phyloP scores from a whole-genome alignment of 2,113 vertebrate genomes.

The Stomatorhinus ivindoensis region DNA sequence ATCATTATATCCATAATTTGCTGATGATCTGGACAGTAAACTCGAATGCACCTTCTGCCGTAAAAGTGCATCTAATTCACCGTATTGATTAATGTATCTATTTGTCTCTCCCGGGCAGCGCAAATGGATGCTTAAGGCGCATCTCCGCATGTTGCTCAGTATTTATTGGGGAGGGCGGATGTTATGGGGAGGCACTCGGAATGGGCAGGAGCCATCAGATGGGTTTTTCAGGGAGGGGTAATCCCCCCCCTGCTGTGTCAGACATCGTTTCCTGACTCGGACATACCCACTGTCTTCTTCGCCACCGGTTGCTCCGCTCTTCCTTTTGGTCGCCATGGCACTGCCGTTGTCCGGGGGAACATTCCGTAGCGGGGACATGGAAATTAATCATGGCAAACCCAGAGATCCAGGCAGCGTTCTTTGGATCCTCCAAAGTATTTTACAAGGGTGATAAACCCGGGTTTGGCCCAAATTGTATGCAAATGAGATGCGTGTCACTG shows the following conservation, averaged over 20 bases:
- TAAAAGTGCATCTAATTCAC: conserved; percentile 3
- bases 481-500: conserved; percentile 10
- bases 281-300: not conserved
- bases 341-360: not conserved
- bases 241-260: not conserved
- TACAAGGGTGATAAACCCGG: not conserved
- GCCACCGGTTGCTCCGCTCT: not conserved
- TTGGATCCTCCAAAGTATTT: not conserved
- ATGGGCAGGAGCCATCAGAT: not conserved
- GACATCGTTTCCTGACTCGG: not conserved
- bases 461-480: not conserved
- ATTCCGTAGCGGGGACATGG: not conserved
- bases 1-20: conserved; percentile 17
- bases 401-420: not conserved
- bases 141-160: not conserved
- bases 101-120: conserved; percentile 8
- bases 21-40: conserved; percentile 11
- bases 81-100: conserved; percentile 16
- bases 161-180: not conserved
- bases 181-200: conserved; percentile 6
- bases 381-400: not conserved
- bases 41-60: conserved; percentile 2
- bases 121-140: conserved; percentile 7
- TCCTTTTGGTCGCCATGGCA: not conserved
- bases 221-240: not conserved